Evolutionary conservation across 2,888 invertebrate genomes (phyloP).

Genomic region (Rhagophthalmus giganteus): DNA sequence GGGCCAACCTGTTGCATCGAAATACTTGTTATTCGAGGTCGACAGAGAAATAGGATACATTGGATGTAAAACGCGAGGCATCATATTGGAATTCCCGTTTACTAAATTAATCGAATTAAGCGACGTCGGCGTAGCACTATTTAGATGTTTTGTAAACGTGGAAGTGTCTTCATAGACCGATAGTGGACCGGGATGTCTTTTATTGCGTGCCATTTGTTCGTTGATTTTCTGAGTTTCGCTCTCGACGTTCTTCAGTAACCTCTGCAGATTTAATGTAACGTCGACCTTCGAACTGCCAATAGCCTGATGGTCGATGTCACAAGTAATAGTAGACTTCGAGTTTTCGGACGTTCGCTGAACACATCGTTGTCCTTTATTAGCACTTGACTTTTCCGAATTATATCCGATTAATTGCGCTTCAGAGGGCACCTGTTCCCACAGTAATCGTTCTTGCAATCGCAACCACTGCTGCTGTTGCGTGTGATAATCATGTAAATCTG

Average conservation of each 20-base stretch:
- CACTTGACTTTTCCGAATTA: slow-evolving; percentile 45
- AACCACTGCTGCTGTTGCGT: slow-evolving; percentile 65
- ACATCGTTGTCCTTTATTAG: slow-evolving; percentile 51
- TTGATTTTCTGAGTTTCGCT: slow-evolving; percentile 58
- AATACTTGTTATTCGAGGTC: slow-evolving; percentile 57
- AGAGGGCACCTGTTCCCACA: slow-evolving; percentile 59
- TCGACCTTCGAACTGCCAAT: slow-evolving; percentile 54
- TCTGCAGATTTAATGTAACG: slow-evolving; percentile 56
- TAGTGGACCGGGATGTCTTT: slow-evolving; percentile 9
- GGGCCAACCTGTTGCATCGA: slow-evolving; percentile 63
- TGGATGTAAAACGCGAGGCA: slow-evolving; percentile 41
- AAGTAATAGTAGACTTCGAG: slow-evolving; percentile 49
- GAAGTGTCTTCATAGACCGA: neutral
- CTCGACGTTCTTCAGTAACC: slow-evolving; percentile 57
- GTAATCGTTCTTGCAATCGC: slow-evolving; percentile 61
- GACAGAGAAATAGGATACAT: slow-evolving; percentile 59
- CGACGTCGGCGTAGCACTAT: neutral
- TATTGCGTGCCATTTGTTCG: slow-evolving; percentile 49
- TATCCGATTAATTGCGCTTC: slow-evolving; percentile 51
- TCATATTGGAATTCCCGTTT: slow-evolving; percentile 24
- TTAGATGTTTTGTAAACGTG: neutral
- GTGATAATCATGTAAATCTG: slow-evolving; percentile 67
- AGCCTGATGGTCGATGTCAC: slow-evolving; percentile 53
- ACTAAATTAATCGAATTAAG: slow-evolving; percentile 1
- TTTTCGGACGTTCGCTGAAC: slow-evolving; percentile 50